Conservation (phyloP, 2,888 invertebrate species). For the Acleris sparsana region DNA sequence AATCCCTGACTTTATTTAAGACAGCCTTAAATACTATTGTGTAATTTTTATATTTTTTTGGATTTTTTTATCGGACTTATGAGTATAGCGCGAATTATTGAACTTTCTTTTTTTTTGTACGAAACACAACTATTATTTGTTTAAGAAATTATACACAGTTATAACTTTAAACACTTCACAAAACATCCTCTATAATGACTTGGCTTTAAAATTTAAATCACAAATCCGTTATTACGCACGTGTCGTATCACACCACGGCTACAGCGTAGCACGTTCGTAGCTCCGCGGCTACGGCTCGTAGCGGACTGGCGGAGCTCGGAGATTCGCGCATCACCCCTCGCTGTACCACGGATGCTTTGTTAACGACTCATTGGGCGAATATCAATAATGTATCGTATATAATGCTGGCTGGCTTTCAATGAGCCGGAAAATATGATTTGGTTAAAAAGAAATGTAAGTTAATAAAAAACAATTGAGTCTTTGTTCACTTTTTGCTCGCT, state of each 20-base stretch:
- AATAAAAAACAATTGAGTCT: conserved; percentile 3
- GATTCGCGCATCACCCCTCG: conserved; percentile 62
- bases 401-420: conserved; percentile 46
- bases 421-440: conserved; percentile 32
- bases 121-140: background rate
- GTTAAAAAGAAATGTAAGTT: conserved; percentile 34
- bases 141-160: background rate
- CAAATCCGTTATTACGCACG: conserved; percentile 10
- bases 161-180: conserved; percentile 4
- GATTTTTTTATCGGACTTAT: too few species aligned
- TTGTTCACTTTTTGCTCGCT: conserved; percentile 15
- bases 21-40: too few species aligned
- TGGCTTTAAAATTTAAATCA: conserved; percentile 10
- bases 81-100: background rate
- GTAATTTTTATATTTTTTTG: too few species aligned
- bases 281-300: conserved; percentile 68
- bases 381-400: conserved; percentile 45
- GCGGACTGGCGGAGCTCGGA: conserved; percentile 70
- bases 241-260: conserved; percentile 25
- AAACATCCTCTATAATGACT: background rate
- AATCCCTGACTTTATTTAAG: too few species aligned
- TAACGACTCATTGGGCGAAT: conserved; percentile 49
- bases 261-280: conserved; percentile 62
- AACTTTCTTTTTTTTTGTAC: background rate
- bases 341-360: conserved; percentile 53